Base-by-base conservation (phyloP, 2,888 invertebrate species). In the Agriotes lineatus region DNA sequence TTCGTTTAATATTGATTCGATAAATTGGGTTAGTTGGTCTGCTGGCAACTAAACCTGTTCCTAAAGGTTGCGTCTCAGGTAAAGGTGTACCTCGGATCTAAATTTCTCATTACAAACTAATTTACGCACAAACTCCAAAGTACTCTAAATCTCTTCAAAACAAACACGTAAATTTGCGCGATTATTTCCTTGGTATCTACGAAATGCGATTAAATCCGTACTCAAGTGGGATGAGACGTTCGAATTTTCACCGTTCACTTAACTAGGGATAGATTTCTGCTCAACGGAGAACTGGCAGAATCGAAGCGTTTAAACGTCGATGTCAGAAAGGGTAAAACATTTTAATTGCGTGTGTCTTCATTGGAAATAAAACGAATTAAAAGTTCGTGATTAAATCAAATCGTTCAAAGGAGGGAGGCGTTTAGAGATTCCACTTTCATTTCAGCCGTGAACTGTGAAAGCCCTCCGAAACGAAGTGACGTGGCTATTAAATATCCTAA, bases 401-500 rank as follows among this genome's bases (percentile, higher is more conserved):
- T n/a, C 0, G 1, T 22, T 25, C 20, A n/a, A 48, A 6, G 5
- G 5, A 12, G 19, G 25, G 25, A n/a, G n/a, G 5, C 22, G 33
- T 35, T 52, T 33, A 52, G 4, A 52, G 33, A 52, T 52, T 18
- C 18, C 16, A 33, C 50, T 25, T 30, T 12, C 14, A 16, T 52
- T 52, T 33, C 33, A 5, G 9, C 19, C 19, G 22, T 22, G 5
- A 6, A 1, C 44, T 14, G 3, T 20, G 45, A 45, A 37, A 25
- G 16, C n/a, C 35, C 16, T 39, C 22, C 20, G 45, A 45, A 45
- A 33, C 45, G 30, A 59, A 59, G 45, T 35, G 45, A 22, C 33
- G 33, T 52, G 33, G 33, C 20, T 59, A 48, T 59, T 59, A 45
- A 59, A 59, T 35, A 59, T 45, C 71, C 42, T 54, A 63, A 54